phyloP scores from a whole-genome alignment of 2,113 vertebrate species.

The Chloropsis hardwickii region DNA sequence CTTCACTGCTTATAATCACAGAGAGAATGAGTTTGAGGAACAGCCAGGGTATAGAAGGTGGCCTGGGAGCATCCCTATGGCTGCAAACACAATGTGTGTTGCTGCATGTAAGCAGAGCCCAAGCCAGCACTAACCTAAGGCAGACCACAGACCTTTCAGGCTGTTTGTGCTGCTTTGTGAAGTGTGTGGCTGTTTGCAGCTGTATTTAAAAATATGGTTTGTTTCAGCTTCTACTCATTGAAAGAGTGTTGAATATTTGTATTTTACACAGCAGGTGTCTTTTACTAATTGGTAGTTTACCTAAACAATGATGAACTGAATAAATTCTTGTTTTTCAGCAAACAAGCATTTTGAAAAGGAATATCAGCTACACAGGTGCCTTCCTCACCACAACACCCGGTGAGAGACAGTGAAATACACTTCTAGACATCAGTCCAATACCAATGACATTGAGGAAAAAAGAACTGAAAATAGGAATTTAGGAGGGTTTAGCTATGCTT shows the following conservation, averaged over 20 bases:
- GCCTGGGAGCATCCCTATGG: neutral
- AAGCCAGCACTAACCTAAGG: neutral
- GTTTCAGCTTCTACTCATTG: neutral
- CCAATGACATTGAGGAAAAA: neutral
- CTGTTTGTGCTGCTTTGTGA: neutral
- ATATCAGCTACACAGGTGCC: neutral
- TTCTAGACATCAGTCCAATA: neutral
- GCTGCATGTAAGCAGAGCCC: neutral
- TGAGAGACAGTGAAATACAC: neutral
- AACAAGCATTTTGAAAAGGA: neutral
- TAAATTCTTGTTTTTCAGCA: neutral
- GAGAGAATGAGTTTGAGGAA: neutral
- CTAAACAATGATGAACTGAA: neutral
- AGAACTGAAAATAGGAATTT: neutral
- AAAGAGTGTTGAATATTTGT: neutral
- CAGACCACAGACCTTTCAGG: neutral
- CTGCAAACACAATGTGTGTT: neutral
- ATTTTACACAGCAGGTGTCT: neutral
- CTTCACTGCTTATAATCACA: neutral
- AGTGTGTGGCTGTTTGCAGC: neutral
- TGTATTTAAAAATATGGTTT: neutral
- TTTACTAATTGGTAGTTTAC: neutral
- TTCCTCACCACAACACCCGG: neutral
- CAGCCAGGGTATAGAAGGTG: rapidly evolving
- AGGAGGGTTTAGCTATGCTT: neutral